Evolutionary conservation across 2,888 invertebrate species (phyloP).

Genomic region (Hyles lineata): DNA sequence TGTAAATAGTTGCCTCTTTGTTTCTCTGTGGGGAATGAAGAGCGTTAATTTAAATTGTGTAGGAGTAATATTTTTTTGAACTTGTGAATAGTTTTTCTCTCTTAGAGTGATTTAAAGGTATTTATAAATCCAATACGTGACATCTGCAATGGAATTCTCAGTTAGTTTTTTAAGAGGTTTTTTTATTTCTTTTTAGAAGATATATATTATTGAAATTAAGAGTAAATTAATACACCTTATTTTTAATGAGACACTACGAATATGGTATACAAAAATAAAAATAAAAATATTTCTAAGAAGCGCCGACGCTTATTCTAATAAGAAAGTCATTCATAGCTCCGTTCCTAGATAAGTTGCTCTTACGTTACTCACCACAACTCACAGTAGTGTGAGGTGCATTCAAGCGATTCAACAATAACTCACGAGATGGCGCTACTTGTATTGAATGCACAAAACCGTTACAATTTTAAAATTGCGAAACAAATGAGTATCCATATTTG

Average conservation of each 20-base stretch:
- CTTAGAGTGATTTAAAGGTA: background rate
- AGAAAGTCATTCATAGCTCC: background rate
- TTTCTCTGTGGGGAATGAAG: background rate
- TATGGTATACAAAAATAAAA: background rate
- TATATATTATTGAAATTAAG: too few species aligned
- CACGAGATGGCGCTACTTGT: constrained; percentile 37
- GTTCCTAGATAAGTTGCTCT: background rate
- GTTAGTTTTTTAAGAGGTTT: too few species aligned
- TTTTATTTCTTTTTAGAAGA: too few species aligned
- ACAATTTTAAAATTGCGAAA: background rate
- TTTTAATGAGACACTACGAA: background rate
- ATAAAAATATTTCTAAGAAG: background rate
- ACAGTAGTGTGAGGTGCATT: constrained; percentile 5
- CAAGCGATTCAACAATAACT: constrained; percentile 12
- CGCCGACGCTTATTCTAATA: background rate
- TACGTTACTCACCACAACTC: background rate
- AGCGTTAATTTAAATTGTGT: background rate
- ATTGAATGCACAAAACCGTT: constrained; percentile 22
- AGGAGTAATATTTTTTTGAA: background rate
- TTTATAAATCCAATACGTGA: background rate
- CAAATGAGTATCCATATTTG: too few species aligned
- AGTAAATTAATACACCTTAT: too few species aligned
- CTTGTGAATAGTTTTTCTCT: background rate
- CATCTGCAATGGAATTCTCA: background rate
- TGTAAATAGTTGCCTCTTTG: constrained; percentile 20